These are phyloP conservation scores for Euclidia mi DNA, from an alignment of 2,888 invertebrate genomes.

Conservation along the genomic window DNA sequence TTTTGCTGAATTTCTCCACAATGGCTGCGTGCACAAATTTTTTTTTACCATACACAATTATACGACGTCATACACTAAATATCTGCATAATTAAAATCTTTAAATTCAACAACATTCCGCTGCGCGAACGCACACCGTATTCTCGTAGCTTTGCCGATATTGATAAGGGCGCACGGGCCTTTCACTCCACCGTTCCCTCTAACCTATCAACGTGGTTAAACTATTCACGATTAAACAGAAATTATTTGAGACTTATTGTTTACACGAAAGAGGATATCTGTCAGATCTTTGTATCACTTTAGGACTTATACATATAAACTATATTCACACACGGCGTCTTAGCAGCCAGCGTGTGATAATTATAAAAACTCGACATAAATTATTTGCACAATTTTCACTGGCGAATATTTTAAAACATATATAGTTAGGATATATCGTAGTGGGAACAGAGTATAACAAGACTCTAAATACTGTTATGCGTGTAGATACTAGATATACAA, in stretches of 20 bases:
- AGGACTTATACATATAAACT: conserved; percentile 51
- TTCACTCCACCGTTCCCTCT: conserved; percentile 48
- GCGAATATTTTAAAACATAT: conserved; percentile 28
- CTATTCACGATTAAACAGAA: conserved; percentile 53
- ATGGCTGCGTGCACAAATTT: no score
- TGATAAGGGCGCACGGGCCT: conserved; percentile 30
- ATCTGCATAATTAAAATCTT: no score
- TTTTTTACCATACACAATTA: no score
- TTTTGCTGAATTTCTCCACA: no score
- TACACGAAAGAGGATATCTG: conserved; percentile 40
- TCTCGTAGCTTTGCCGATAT: conserved; percentile 32
- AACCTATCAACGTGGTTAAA: conserved; percentile 54
- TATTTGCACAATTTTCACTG: conserved; percentile 27
- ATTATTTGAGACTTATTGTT: conserved; percentile 47
- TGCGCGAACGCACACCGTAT: no score
- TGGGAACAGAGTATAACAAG: conserved; percentile 42
- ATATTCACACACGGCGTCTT: conserved; percentile 27
- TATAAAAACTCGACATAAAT: conserved; percentile 22
- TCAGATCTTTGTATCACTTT: conserved; percentile 54
- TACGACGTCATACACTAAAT: no score
- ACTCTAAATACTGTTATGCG: conserved; percentile 67
- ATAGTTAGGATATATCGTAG: conserved; percentile 30
- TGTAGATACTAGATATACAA: conserved; percentile 63
- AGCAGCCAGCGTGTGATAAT: conserved; percentile 28
- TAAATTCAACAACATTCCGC: no score